These are phyloP conservation scores for Seira ritae DNA, from an alignment of 2,888 invertebrate genomes.

Conservation along the genomic window DNA sequence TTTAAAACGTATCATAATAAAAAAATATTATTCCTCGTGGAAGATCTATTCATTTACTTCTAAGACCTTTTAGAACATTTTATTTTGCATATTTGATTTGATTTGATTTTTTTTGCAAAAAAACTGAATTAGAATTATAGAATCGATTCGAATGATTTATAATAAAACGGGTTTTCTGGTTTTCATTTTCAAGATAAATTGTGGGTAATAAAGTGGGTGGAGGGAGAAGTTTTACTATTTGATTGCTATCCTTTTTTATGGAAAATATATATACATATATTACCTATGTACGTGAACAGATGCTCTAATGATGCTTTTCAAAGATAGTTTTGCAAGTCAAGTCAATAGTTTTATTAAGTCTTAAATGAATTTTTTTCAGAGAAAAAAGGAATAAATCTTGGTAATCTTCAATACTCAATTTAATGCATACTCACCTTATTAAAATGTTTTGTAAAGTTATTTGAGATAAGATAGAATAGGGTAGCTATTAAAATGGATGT, in stretches of 20 bases:
- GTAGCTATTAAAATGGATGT: too few species aligned
- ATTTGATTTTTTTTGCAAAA: too few species aligned
- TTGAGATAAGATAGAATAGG: too few species aligned
- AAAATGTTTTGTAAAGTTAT: too few species aligned
- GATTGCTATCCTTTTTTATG: conserved; percentile 29
- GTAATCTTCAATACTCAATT: too few species aligned
- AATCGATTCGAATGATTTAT: conserved; percentile 44
- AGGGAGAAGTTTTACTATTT: conserved; percentile 28
- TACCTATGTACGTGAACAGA: conserved; percentile 10
- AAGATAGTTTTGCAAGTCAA: too few species aligned
- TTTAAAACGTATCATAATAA: conserved; percentile 32
- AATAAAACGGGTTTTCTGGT: conserved; percentile 53
- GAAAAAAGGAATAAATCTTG: too few species aligned
- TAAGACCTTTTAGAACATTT: too few species aligned
- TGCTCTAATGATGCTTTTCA: neutral
- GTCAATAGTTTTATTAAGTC: conserved; percentile 33
- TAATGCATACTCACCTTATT: too few species aligned
- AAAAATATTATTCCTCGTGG: neutral
- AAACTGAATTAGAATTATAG: conserved; percentile 18
- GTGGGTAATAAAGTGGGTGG: conserved; percentile 59
- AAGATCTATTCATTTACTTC: conserved; percentile 41
- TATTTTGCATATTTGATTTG: too few species aligned
- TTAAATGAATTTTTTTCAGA: conserved; percentile 44
- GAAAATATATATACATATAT: conserved; percentile 4
- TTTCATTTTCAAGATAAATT: conserved; percentile 18